Evolutionary conservation across 30 jellyfish, hydroid and myxozoan genomes (phyloP), one percentile per base, ranked within the genome.

Genomic region (Calvadosia cruxmelitensis): DNA sequence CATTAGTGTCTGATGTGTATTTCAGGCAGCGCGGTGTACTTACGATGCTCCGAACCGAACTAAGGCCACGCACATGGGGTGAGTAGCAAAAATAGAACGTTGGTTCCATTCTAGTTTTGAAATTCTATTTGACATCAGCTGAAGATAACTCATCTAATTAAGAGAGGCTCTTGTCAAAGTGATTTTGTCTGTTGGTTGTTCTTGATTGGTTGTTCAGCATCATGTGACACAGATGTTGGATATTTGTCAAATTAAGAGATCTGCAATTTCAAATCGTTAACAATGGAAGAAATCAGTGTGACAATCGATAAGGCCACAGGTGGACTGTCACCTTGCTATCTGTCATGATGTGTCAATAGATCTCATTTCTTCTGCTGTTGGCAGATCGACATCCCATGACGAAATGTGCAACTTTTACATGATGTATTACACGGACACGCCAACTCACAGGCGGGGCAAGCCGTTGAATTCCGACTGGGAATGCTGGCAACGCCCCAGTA

Each of bases 361-460:
- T n/a, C n/a, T n/a, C n/a, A n/a, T n/a, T n/a, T n/a, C n/a, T n/a
- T n/a, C n/a, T n/a, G n/a, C 33, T 32, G 3, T 50, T 50, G 49
- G 3, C 67, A 84, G 95, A 34, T 29, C 92, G 33, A 67, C 81
- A 20, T 84, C 95, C 1, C 50, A 67, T 24, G 92, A 84, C 34
- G 95, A 84, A 52, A 84, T 84, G 95, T 84, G 95, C 86, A 84
- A 84, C 50, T 71, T 70, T 63, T 84, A 84, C 84, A 35, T 84
- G 74, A 84, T 84, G 95, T 77, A 30, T 52, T 84, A 75, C 74
- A 77, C 86, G 29, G 72, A 69, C 0, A 74, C 66, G 67, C 29
- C 29, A 67, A 2, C 27, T 2, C 66, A 67, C 20, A 42, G 57
- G 20, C 57, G 20, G 10, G 57, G 15, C 10, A 42, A 42, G 20